Evolutionary conservation across 1,140 invertebrate genomes (phyloP).

Genomic region (Tetragnatha versicolor): DNA sequence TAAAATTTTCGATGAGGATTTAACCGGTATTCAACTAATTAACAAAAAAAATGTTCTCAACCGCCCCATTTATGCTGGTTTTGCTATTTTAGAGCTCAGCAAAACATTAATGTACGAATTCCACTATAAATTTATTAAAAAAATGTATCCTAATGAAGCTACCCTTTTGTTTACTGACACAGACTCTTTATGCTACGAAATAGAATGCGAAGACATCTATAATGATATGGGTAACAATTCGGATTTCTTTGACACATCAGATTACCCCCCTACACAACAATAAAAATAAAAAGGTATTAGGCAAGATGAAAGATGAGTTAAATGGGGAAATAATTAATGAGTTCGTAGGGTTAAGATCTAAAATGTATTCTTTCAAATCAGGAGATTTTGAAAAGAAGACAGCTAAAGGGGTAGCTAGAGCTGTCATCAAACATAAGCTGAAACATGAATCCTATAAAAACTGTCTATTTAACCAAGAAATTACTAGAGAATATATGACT

Average conservation of each 20-base stretch:
- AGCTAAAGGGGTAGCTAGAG: neutral
- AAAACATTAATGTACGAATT: slow-evolving; percentile 60
- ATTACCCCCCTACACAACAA: slow-evolving; percentile 56
- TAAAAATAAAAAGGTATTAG: slow-evolving; percentile 66
- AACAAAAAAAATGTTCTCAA: slow-evolving; percentile 1
- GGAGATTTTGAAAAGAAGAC: neutral
- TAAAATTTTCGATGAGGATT: neutral
- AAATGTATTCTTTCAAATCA: slow-evolving; percentile 53
- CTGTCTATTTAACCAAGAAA: too few species aligned
- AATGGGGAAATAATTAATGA: too few species aligned
- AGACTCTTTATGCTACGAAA: slow-evolving; percentile 53
- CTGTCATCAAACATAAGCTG: neutral
- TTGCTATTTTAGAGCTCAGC: slow-evolving; percentile 59
- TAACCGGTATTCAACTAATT: neutral
- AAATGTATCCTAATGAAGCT: slow-evolving; percentile 55
- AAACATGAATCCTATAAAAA: too few species aligned
- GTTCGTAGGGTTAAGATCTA: too few species aligned
- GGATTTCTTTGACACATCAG: slow-evolving; percentile 53
- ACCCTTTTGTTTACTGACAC: slow-evolving; percentile 57
- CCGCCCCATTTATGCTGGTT: slow-evolving; percentile 44
- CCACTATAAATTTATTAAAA: slow-evolving; percentile 58
- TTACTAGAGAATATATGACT: too few species aligned
- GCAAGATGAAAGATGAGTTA: slow-evolving; percentile 68
- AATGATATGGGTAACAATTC: slow-evolving; percentile 40
- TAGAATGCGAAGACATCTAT: slow-evolving; percentile 53